These are phyloP conservation scores for Tolypeutes matacus DNA, from an alignment of 2,797 vertebrate species.

Conservation along the genomic window DNA sequence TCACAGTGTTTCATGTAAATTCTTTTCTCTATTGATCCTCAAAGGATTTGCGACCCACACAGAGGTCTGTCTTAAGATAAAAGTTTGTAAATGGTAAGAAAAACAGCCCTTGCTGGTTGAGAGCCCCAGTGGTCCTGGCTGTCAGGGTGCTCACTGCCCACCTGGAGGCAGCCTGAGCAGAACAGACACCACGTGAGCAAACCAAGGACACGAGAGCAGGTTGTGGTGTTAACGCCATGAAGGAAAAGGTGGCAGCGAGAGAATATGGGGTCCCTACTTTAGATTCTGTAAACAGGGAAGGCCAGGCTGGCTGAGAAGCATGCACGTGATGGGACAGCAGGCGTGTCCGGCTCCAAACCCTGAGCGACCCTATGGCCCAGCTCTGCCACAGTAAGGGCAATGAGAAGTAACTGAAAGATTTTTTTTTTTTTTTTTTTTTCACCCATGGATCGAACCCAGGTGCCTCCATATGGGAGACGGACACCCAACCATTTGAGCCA, in stretches of 20 bases:
- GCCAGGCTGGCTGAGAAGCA: neutral
- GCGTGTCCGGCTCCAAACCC: neutral
- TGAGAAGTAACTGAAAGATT: neutral
- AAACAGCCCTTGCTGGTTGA: neutral
- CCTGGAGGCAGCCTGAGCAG: neutral
- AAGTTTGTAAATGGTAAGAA: neutral
- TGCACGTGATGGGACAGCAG: too few relatives aligned
- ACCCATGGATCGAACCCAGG: too few relatives aligned
- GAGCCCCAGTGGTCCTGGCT: neutral
- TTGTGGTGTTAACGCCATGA: too few relatives aligned
- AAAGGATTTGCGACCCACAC: neutral
- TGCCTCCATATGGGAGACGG: too few relatives aligned
- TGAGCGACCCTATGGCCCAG: neutral
- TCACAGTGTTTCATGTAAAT: neutral
- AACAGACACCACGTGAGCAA: neutral
- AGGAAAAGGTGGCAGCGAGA: neutral
- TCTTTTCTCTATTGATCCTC: neutral
- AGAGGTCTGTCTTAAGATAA: neutral
- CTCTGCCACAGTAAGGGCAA: too few relatives aligned
- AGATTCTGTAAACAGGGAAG: neutral
- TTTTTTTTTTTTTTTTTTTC: too few relatives aligned
- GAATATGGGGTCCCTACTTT: neutral
- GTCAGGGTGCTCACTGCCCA: accelerated
- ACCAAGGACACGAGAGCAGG: neutral
- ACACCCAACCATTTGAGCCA: too few relatives aligned